A percentile compares a stretch with the other conserved stretches of the same genome.
phyloP scores from a whole-genome alignment of 2,888 invertebrate genomes.

The Trilocha varians region DNA sequence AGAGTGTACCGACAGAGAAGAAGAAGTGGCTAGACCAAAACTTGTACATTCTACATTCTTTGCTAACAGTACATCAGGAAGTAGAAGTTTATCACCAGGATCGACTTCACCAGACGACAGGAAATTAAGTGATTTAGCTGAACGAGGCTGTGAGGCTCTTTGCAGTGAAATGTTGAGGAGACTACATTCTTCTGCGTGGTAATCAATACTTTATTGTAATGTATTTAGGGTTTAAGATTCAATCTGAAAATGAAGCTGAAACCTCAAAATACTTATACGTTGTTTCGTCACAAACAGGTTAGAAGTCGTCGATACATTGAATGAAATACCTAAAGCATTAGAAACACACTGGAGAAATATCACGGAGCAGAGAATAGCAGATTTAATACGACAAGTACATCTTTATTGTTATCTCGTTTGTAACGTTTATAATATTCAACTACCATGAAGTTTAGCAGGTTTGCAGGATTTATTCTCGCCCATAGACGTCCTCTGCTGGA shows the following conservation, averaged over 20 bases:
- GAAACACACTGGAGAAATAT: conserved; percentile 50
- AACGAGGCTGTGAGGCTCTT: conserved; percentile 48
- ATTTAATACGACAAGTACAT: conserved; percentile 50
- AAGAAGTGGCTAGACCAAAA: neutral
- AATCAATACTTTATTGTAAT: conserved; percentile 4
- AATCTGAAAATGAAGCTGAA: neutral
- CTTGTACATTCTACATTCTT: neutral
- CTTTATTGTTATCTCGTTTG: neutral
- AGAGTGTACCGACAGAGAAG: too few species aligned
- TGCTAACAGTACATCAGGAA: conserved; percentile 19
- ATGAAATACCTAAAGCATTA: conserved; percentile 41
- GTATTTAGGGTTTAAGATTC: neutral
- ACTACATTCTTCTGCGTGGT: conserved; percentile 47
- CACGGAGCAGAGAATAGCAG: conserved; percentile 48
- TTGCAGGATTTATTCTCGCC: too few species aligned
- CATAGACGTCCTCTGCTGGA: too few species aligned
- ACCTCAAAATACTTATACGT: neutral
- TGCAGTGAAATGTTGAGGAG: conserved; percentile 43
- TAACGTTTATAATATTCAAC: too few species aligned
- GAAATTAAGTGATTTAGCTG: conserved; percentile 32
- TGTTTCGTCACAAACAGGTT: conserved; percentile 29
- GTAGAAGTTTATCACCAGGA: conserved; percentile 36
- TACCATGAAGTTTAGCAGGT: too few species aligned
- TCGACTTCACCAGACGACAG: conserved; percentile 27
- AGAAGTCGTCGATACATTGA: conserved; percentile 44